Evolutionary conservation across 2,888 invertebrate genomes (phyloP).

Genomic region (Chloromyia formosa): DNA sequence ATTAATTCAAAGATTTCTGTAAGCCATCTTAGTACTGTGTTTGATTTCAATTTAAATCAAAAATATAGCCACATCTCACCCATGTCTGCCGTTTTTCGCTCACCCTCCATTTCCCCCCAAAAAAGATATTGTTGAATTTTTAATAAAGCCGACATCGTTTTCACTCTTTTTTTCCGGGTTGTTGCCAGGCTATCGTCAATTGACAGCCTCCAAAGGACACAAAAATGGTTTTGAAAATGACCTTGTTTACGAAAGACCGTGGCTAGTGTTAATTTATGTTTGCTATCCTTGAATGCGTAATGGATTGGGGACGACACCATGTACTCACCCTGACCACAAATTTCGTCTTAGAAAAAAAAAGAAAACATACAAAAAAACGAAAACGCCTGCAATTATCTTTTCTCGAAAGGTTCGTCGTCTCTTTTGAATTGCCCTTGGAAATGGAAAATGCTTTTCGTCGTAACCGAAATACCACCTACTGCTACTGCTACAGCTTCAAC

Average conservation of each 20-base stretch:
- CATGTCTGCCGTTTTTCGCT: too few relatives aligned
- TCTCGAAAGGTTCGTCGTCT: too few relatives aligned
- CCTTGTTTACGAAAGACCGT: slow-evolving; percentile 4
- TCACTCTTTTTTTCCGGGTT: not conserved
- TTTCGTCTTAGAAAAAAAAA: not conserved
- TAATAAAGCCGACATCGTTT: not conserved
- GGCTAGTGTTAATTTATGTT: slow-evolving; percentile 20
- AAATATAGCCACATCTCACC: too few relatives aligned
- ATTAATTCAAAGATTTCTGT: too few relatives aligned
- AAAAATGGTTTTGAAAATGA: not conserved
- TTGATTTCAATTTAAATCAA: too few relatives aligned
- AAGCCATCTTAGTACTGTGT: too few relatives aligned
- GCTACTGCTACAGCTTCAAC: not conserved
- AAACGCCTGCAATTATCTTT: not conserved
- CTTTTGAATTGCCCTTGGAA: not conserved
- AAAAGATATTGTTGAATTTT: not conserved
- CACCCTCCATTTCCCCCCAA: too few relatives aligned
- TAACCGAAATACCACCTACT: not conserved
- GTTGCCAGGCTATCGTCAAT: not conserved
- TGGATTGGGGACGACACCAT: not conserved
- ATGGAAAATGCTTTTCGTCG: not conserved
- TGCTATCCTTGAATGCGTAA: slow-evolving; percentile 12
- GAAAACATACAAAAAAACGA: not conserved
- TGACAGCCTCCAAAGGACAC: not conserved
- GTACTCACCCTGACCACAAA: not conserved